Evolutionary conservation across 2,888 invertebrate genomes (phyloP).

Genomic region (Athalia rosae): DNA sequence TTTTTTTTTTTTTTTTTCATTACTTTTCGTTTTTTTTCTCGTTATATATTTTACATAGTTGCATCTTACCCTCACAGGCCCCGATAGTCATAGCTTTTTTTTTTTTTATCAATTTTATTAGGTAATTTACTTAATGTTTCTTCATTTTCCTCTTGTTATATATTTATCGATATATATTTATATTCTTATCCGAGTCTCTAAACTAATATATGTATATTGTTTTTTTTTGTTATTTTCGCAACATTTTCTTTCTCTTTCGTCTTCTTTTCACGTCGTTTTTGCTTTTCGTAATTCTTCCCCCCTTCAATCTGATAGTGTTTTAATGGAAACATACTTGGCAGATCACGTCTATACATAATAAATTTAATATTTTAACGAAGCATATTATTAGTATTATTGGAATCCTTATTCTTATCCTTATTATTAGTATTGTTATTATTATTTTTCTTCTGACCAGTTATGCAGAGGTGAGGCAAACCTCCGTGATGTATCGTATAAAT

Average conservation of each 20-base stretch:
- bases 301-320: conserved; percentile 60
- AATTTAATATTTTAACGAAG: conserved; percentile 67
- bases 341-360: conserved; percentile 68
- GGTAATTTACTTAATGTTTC: neutral
- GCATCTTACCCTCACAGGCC: conserved; percentile 66
- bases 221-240: neutral
- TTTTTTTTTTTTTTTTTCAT: conserved; percentile 36
- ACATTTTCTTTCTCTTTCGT: neutral
- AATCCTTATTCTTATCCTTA: neutral
- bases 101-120: conserved; percentile 53
- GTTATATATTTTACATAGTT: conserved; percentile 65
- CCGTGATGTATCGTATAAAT: neutral
- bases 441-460: conserved; percentile 9
- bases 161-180: conserved; percentile 31
- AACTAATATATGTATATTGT: conserved; percentile 11
- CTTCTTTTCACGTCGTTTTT: conserved; percentile 53
- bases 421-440: neutral
- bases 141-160: neutral
- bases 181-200: conserved; percentile 26
- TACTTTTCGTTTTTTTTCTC: conserved; percentile 49
- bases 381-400: conserved; percentile 58
- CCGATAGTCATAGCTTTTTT: conserved; percentile 69
- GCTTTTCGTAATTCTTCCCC: conserved; percentile 60
- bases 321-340: conserved; percentile 73
- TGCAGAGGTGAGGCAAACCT: conserved; percentile 25